Percentiles rank a stretch among this genome's conserved stretches.
Conservation (phyloP, 1,140 invertebrate genomes). For the Trichonephila inaurata region DNA sequence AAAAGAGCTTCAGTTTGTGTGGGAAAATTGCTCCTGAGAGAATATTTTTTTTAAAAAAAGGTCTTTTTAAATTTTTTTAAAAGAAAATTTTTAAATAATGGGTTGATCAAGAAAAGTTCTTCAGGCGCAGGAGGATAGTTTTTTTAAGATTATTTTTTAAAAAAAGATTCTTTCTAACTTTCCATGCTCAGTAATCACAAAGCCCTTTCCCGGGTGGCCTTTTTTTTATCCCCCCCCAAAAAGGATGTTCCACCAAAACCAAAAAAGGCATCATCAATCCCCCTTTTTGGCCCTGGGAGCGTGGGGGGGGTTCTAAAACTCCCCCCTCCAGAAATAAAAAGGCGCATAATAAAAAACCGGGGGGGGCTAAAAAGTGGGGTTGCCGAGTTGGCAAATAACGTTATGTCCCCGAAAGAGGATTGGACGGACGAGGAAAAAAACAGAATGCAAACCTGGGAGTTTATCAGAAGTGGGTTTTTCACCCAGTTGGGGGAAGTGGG, state of each 20-base stretch:
- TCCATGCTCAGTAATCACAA: conserved; percentile 5
- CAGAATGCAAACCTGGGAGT: neutral
- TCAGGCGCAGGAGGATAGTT: too few species aligned
- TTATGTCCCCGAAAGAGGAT: conserved; percentile 4
- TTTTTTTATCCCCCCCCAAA: neutral
- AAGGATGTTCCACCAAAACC: neutral
- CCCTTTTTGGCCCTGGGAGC: neutral
- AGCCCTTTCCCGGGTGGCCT: neutral
- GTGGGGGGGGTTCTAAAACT: conserved; percentile 42
- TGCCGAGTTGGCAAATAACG: conserved; percentile 53
- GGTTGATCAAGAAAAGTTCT: too few species aligned
- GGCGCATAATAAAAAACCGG: neutral
- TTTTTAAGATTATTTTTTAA: too few species aligned
- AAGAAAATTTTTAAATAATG: too few species aligned
- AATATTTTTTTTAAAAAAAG: too few species aligned
- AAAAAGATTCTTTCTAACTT: too few species aligned
- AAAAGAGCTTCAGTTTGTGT: too few species aligned
- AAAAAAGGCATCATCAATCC: conserved; percentile 60
- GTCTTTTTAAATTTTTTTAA: too few species aligned
- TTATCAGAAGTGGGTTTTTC: neutral
- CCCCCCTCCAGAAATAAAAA: conserved; percentile 49
- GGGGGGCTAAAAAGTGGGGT: neutral
- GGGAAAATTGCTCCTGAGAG: too few species aligned
- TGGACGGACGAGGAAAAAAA: neutral
- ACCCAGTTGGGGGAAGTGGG: neutral